A percentile compares a stretch with the other conserved stretches of the same genome.
Evolutionary conservation across 2,113 vertebrate genomes (phyloP).

Genomic region (Aphelocoma coerulescens): DNA sequence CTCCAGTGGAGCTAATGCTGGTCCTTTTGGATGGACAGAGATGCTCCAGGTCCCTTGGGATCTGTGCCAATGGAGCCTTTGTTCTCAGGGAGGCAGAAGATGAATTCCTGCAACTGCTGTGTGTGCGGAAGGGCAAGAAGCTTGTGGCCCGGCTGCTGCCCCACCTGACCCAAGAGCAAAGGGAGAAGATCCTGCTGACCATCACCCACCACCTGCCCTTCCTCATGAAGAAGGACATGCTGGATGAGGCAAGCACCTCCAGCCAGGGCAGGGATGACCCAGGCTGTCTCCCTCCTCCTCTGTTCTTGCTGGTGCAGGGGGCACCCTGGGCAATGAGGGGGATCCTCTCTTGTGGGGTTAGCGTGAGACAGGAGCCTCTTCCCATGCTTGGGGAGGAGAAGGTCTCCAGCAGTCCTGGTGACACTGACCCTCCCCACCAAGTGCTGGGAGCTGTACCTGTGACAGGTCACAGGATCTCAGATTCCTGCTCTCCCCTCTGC

Average conservation of each 20-base stretch:
- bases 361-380: not conserved
- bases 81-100: slow-evolving; percentile 76
- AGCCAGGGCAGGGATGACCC: not conserved
- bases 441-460: not conserved
- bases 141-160: slow-evolving; percentile 83
- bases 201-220: slow-evolving; percentile 80
- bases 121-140: slow-evolving; percentile 87
- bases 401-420: not conserved
- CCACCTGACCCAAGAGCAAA: slow-evolving; percentile 74
- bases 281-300: not conserved
- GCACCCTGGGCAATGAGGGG: not conserved
- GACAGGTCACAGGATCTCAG: not conserved
- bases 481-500: not conserved
- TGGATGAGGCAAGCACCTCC: slow-evolving; percentile 78
- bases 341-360: not conserved
- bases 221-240: slow-evolving; percentile 81
- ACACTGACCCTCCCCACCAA: not conserved
- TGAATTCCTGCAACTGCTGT: slow-evolving; percentile 86
- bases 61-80: not conserved
- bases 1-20: not conserved
- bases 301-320: not conserved
- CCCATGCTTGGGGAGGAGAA: not conserved
- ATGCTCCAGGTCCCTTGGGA: not conserved
- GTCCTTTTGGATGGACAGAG: not conserved
- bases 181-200: slow-evolving; percentile 70